Evolutionary conservation across 2,797 vertebrate species (phyloP), one percentile per base, ranked within the genome.

Genomic region (Psittacula derbiana): DNA sequence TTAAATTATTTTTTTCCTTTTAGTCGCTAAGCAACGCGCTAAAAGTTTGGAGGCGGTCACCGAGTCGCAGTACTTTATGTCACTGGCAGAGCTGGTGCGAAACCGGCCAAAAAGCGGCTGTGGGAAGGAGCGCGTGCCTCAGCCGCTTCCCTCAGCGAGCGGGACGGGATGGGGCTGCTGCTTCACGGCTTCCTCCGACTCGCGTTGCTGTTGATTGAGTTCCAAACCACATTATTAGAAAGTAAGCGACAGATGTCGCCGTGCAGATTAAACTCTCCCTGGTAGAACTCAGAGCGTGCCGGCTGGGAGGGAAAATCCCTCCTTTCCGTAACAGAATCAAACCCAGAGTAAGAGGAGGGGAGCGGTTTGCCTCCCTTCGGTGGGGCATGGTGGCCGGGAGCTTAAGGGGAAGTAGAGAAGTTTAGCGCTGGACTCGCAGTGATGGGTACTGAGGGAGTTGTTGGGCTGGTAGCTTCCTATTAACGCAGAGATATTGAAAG

Each of bases 141-240:
- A 19, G 23, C 23, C 72, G 44, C 17, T 33, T 6, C 27, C 15
- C 76, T 28, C 20, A 4, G 60, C 9, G 30, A 50, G 70, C 44
- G 65, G 92, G 50, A 52, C 60, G 24, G 70, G 61, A 80, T 16
- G 73, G 55, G 85, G 52, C 70, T 46, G 71, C 78, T 20, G 52
- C 21, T n/a, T 28, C 43, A 1, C 27, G 14, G 52, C 66, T 78
- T 31, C 73, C 40, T 33, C 2, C 52, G 24, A 4, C 25, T 33
- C n/a, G 24, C 24, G 1, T 58, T 41, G 92, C 65, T 49, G 81
- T 46, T 94, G 96, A 93, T 76, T 61, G 86, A 25, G 61, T 78
- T 96, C 92, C 94, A 96, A 75, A 93, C 95, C 95, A 18, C 96
- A 36, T 96, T 93, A 74, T 94, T 96, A 95, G 94, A 97, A 96